Evolutionary conservation across 2,888 invertebrate species (phyloP).

Genomic region (Neoascia interrupta): DNA sequence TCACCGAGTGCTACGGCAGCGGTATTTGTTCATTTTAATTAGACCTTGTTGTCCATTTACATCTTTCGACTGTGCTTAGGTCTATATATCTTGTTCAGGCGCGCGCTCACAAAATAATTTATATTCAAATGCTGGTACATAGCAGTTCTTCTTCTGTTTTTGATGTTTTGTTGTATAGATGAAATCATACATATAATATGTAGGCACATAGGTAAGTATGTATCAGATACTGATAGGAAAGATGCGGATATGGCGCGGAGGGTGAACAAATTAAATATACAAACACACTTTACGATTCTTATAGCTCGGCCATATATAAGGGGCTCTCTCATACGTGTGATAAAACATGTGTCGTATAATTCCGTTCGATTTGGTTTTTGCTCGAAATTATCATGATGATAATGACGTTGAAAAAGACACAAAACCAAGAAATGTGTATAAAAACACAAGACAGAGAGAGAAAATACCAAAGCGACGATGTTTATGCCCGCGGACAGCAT

Average conservation of each 20-base stretch:
- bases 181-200: conserved; percentile 7
- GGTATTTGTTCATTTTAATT: conserved; percentile 69
- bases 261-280: conserved; percentile 46
- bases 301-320: conserved; percentile 22
- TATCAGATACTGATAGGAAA: conserved; percentile 23
- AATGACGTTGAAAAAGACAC: conserved; percentile 33
- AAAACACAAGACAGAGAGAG: too few species aligned
- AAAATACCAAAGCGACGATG: too few species aligned
- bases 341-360: conserved; percentile 54
- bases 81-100: conserved; percentile 57
- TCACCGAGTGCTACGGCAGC: conserved; percentile 46
- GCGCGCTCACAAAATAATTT: conserved; percentile 55
- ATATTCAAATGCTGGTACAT: conserved; percentile 62
- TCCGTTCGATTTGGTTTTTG: conserved; percentile 47
- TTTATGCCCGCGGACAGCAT: too few species aligned
- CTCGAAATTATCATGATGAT: conserved; percentile 31
- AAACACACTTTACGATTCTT: conserved; percentile 30
- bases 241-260: conserved; percentile 9
- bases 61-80: conserved; percentile 63
- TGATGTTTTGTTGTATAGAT: conserved; percentile 12
- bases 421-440: conserved; percentile 10
- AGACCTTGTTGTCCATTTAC: conserved; percentile 69
- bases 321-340: conserved; percentile 34
- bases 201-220: not conserved
- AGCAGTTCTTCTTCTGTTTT: conserved; percentile 32